These are phyloP conservation scores for Belgica antarctica DNA, from an alignment of 2,888 invertebrate species.

Conservation along the genomic window DNA sequence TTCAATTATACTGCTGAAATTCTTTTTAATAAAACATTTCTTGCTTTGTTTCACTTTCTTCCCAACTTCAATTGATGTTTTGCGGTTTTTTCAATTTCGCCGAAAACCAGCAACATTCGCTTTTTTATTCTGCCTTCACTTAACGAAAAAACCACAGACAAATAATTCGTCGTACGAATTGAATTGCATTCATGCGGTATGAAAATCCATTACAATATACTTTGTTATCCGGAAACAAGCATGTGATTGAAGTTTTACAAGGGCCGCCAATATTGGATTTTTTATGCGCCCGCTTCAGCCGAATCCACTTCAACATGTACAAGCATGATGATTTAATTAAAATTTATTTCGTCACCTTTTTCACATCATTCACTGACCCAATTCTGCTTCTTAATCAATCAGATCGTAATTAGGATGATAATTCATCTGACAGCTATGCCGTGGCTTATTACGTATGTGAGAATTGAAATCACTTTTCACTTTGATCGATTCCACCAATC, in stretches of 20 bases:
- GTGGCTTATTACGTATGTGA: not conserved
- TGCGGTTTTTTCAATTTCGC: conserved; percentile 10
- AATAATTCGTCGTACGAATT: no score
- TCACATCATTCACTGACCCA: conserved; percentile 24
- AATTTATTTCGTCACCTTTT: not conserved
- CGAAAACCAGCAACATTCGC: no score
- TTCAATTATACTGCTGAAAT: conserved; percentile 40
- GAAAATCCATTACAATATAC: no score
- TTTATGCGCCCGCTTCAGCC: not conserved
- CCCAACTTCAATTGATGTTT: conserved; percentile 1
- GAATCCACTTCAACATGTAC: not conserved
- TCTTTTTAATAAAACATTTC: conserved; percentile 15
- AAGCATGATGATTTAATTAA: no score
- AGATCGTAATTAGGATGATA: conserved; percentile 26
- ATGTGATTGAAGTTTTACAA: no score
- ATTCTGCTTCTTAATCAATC: conserved; percentile 43
- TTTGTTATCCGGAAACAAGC: no score
- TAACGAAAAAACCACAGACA: no score
- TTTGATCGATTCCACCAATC: not conserved
- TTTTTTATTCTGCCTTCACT: no score
- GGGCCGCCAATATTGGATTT: no score
- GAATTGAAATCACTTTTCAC: conserved; percentile 5
- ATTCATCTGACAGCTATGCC: not conserved
- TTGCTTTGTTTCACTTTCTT: not conserved
- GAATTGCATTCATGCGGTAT: no score